Evolutionary conservation across 2,888 invertebrate species (phyloP), one percentile per base, ranked within the genome.

Genomic region (Callinectes sapidus): DNA sequence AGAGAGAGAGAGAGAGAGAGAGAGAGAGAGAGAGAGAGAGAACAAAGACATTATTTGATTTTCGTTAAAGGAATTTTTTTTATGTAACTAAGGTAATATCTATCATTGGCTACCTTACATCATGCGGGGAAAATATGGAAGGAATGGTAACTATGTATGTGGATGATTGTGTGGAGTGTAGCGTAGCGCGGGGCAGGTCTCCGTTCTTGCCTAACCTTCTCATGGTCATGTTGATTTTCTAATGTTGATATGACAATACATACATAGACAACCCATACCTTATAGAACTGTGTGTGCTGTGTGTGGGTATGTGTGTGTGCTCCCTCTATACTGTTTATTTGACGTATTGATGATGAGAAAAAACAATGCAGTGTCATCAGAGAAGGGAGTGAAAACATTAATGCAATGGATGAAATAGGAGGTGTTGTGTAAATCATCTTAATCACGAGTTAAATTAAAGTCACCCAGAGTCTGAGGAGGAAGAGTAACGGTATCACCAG

Each of bases 221-320:
- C n/a, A 2, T 0, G 61, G 14, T 61, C 61, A 18, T 61, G 61
- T 0, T 61, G 18, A 18, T 61, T 48, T 48, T 48, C 48, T 10
- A 6, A 10, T 8, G 48, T 42, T 48, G 10, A 48, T 48, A 48
- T 48, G 48, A 10, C 48, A 48, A 48, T 8, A 48, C 48, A 8
- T 48, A 6, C 48, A 8, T 48, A 8, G 48, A 48, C 8, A 48
- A 48, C 10, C 48, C 3, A 48, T 48, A 6, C 48, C 48, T 2
- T 48, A 39, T 2, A 39, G 2, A 39, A 5, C 39, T 39, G 39
- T 85, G 85, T 85, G 85, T 85, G 85, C 39, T 39, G 39, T 85
- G 85, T 85, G 85, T 85, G 85, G 18, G 85, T 85, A 32, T 85
- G 85, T 85, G 85, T 85, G 85, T 85, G 32, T 32, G 85, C 35